phyloP scores from a whole-genome alignment of 2,113 vertebrate genomes.

The Pituophis catenifer region DNA sequence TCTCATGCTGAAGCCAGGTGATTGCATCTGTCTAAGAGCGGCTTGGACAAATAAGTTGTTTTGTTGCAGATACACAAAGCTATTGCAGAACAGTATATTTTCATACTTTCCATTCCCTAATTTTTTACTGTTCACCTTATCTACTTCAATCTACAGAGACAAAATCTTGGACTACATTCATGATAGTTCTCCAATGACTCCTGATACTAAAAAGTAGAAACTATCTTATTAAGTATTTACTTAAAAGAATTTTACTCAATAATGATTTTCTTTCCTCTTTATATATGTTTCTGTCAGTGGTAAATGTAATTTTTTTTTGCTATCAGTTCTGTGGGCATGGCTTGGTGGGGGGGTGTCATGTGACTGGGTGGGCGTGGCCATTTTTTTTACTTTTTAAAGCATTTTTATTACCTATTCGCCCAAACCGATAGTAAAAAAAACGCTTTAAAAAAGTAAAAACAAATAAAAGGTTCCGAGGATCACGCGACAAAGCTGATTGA shows the following conservation, averaged over 20 bases:
- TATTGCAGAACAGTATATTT: background rate
- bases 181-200: background rate
- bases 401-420: no score
- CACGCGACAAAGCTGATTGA: no score
- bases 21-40: background rate
- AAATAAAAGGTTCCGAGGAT: no score
- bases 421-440: no score
- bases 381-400: no score
- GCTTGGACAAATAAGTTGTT: background rate
- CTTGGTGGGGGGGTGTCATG: no score
- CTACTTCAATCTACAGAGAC: background rate
- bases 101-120: background rate
- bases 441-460: no score
- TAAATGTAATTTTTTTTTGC: no score
- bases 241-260: background rate
- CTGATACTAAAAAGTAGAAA: background rate
- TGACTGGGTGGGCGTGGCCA: no score
- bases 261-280: background rate
- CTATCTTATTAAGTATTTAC: background rate
- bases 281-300: no score
- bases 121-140: background rate
- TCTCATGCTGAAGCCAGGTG: background rate
- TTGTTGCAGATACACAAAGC: background rate
- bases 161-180: background rate
- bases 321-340: no score